A percentile compares a stretch with the other conserved stretches of the same genome.
Evolutionary conservation across 2,888 invertebrate genomes (phyloP).

Genomic region (Sarcophaga caerulescens): DNA sequence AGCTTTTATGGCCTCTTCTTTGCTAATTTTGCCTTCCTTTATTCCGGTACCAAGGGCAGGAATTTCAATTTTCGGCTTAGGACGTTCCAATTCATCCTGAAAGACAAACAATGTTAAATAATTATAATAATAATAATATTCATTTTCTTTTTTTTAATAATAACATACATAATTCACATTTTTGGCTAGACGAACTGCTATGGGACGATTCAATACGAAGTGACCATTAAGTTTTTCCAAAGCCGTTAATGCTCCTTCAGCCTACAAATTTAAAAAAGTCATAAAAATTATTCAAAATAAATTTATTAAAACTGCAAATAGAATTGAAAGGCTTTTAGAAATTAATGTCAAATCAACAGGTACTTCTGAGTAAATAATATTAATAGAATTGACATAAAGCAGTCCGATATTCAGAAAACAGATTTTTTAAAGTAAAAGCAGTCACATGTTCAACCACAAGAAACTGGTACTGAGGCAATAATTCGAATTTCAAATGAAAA

Average conservation of each 20-base stretch:
- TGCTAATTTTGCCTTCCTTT: constrained; percentile 85
- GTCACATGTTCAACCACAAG: no score
- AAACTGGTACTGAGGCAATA: no score
- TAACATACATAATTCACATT: constrained; percentile 85
- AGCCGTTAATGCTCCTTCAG: constrained; percentile 86
- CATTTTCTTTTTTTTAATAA: neutral
- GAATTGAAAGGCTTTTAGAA: neutral
- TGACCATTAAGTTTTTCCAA: constrained; percentile 89
- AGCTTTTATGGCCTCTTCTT: constrained; percentile 91
- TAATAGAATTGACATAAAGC: no score
- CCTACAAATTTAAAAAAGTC: constrained; percentile 63
- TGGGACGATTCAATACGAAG: constrained; percentile 87
- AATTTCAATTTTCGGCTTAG: constrained; percentile 89
- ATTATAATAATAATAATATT: neutral
- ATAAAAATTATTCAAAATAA: neutral
- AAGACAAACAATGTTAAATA: neutral
- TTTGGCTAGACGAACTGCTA: constrained; percentile 92
- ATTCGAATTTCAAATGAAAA: no score
- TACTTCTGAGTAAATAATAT: no score
- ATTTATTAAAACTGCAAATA: neutral
- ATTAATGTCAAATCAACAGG: no score
- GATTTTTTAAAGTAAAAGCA: no score
- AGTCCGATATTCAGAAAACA: no score
- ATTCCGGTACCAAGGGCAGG: constrained; percentile 87
- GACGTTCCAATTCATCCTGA: constrained; percentile 89